Evolutionary conservation across 2,797 vertebrate genomes (phyloP), one percentile per base, ranked within the genome.

Genomic region (Hippopotamyrus pictus): DNA sequence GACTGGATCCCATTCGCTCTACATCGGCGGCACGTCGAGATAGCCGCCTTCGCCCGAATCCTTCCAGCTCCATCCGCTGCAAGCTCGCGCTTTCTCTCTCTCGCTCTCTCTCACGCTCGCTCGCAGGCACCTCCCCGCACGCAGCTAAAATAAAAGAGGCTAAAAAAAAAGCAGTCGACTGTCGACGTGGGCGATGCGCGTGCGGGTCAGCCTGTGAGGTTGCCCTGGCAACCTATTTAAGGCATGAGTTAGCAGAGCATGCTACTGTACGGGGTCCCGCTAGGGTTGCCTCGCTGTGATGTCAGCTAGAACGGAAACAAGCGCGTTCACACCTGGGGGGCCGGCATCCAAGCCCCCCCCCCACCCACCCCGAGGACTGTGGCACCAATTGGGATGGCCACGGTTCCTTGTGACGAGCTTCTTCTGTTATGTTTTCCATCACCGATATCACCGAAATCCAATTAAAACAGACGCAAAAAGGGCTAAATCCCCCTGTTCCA

Each of bases 151-250:
- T 17, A 90, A 89, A 89, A 83, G 25, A 54, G 73, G 86, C 88
- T 85, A 88, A 88, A 91, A 84, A 88, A 79, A 79, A 79, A 79
- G 37, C 88, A 88, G 69, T 29, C 44, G 29, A 17, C 69, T 53
- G 54, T 44, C 19, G 86, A 91, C 92, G 95, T 95, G 94, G 95
- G 96, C 88, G 94, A 92, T 93, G 94, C 95, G 95, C 92, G 91
- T 46, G 84, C 93, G 94, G 95, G 94, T 96, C 94, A 95, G 94
- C 91, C 90, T 89, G 89, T 57, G 90, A 92, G 91, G 92, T 92
- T 93, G 94, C 95, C 96, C 95, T 96, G 94, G 94, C 95, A 95
- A 93, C 95, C 93, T 93, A 93, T 93, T 94, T 94, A 93, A 95
- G 94, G 94, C 92, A 76, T 91, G 92, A 93, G 92, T 92, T 90